A percentile compares a stretch with the other conserved stretches of the same genome.
These are phyloP conservation scores for Megalops cyprinoides DNA, from an alignment of 2,797 vertebrate species.

Conservation along the genomic window DNA sequence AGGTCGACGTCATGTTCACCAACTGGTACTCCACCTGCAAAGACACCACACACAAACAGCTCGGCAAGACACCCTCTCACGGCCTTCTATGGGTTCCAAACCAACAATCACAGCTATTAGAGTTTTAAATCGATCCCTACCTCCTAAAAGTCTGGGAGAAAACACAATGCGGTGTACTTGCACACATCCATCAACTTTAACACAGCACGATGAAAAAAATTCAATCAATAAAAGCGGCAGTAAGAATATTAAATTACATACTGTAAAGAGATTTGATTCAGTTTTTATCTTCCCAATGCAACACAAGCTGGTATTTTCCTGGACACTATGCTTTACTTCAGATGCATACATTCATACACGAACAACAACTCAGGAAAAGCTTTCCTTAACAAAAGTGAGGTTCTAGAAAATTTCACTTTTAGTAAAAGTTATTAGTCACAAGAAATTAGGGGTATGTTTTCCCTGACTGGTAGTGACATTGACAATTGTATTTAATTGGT, in stretches of 20 bases:
- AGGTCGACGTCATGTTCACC: conserved; percentile 75
- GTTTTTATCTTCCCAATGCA: neutral
- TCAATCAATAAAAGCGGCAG: too few species aligned
- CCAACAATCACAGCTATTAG: neutral
- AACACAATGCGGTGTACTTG: neutral
- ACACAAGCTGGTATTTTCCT: too few species aligned
- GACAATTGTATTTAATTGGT: conserved; percentile 5
- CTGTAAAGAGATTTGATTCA: too few species aligned
- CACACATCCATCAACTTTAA: conserved; percentile 29
- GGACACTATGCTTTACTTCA: too few species aligned
- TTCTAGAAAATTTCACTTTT: neutral
- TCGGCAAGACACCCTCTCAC: conserved; percentile 30
- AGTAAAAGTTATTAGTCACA: too few species aligned
- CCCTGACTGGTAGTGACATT: neutral
- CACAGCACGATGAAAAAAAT: conserved; percentile 9
- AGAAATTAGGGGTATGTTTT: too few species aligned
- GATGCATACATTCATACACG: too few species aligned
- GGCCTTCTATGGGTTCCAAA: neutral
- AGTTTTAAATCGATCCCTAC: neutral
- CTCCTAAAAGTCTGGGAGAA: neutral
- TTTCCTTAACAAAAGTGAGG: neutral
- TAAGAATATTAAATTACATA: too few species aligned
- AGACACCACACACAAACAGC: too few species aligned
- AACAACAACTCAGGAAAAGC: neutral
- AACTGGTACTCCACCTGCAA: conserved; percentile 70